A percentile compares a stretch with the other conserved stretches of the same genome.
These are phyloP conservation scores for Corydoras sp. DNA, from an alignment of 2,113 vertebrate species.

Conservation along the genomic window DNA sequence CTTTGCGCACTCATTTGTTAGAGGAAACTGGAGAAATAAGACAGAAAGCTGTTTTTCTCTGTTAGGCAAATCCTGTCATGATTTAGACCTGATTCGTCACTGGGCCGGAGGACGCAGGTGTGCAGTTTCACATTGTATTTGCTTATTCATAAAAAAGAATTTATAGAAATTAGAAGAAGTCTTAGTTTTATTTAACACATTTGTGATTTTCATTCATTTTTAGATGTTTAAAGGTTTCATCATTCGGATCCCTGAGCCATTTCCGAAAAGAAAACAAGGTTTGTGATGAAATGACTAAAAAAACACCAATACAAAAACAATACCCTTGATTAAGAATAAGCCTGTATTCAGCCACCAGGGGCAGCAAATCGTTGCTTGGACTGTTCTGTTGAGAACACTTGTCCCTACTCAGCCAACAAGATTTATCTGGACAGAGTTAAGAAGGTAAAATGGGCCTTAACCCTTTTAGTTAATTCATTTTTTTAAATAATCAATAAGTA, in stretches of 20 bases:
- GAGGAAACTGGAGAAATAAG: slow-evolving; percentile 79
- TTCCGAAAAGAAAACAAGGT: slow-evolving; percentile 73
- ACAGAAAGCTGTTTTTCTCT: slow-evolving; percentile 73
- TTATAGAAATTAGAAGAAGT: too few relatives aligned
- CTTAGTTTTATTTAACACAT: neutral
- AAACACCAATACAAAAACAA: too few relatives aligned
- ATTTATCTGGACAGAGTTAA: slow-evolving; percentile 71
- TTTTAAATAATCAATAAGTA: too few relatives aligned
- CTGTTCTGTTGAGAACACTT: slow-evolving; percentile 65
- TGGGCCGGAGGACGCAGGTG: slow-evolving; percentile 74
- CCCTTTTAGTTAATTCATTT: neutral
- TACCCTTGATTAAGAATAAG: neutral
- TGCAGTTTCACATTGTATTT: neutral
- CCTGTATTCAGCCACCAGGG: slow-evolving; percentile 59
- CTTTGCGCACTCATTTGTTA: slow-evolving; percentile 78
- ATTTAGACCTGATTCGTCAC: slow-evolving; percentile 74
- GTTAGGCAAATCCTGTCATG: slow-evolving; percentile 77
- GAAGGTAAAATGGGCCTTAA: slow-evolving; percentile 45
- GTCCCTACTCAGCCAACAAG: slow-evolving; percentile 73
- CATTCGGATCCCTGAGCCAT: slow-evolving; percentile 75
- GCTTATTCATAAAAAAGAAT: neutral
- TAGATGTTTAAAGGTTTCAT: slow-evolving; percentile 77
- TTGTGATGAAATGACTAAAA: slow-evolving; percentile 3
- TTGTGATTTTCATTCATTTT: slow-evolving; percentile 10
- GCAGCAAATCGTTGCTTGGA: slow-evolving; percentile 68